These are phyloP conservation scores for Brachypteracias leptosomus DNA, from an alignment of 2,113 vertebrate genomes.

Conservation along the genomic window DNA sequence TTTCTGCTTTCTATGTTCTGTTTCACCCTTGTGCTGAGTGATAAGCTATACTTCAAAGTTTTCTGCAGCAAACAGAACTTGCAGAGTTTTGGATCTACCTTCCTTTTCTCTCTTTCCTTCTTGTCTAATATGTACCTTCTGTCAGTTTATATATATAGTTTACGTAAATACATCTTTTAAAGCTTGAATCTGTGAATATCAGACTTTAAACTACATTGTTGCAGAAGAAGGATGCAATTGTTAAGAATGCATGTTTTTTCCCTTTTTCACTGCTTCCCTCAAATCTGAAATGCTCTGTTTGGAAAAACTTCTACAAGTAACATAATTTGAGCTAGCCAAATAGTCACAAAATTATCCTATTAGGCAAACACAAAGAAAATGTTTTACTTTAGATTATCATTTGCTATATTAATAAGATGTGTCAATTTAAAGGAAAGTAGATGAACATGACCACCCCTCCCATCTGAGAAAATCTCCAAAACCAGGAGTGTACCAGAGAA, in stretches of 20 bases:
- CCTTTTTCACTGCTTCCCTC: not conserved
- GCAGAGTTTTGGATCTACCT: not conserved
- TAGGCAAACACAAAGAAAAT: conserved; percentile 2
- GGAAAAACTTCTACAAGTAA: not conserved
- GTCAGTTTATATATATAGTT: not conserved
- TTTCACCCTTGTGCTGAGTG: not conserved
- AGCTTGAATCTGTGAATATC: not conserved
- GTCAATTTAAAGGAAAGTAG: conserved; percentile 46
- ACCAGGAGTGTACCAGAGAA: not conserved
- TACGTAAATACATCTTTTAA: not conserved
- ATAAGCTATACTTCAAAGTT: not conserved
- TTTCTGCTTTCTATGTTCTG: not conserved
- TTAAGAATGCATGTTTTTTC: not conserved
- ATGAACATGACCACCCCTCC: not conserved
- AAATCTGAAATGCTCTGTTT: not conserved
- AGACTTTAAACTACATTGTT: not conserved
- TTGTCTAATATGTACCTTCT: not conserved
- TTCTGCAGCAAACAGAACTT: not conserved
- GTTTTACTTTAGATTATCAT: not conserved
- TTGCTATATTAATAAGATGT: not conserved
- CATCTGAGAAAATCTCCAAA: conserved; percentile 7
- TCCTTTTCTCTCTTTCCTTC: not conserved
- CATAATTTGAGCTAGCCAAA: not conserved
- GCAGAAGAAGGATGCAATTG: not conserved
- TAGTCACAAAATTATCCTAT: not conserved